Percentiles rank a stretch among this genome's conserved stretches.
These are phyloP conservation scores for Burhinus oedicnemus DNA, from an alignment of 2,113 vertebrate genomes.

Conservation along the genomic window DNA sequence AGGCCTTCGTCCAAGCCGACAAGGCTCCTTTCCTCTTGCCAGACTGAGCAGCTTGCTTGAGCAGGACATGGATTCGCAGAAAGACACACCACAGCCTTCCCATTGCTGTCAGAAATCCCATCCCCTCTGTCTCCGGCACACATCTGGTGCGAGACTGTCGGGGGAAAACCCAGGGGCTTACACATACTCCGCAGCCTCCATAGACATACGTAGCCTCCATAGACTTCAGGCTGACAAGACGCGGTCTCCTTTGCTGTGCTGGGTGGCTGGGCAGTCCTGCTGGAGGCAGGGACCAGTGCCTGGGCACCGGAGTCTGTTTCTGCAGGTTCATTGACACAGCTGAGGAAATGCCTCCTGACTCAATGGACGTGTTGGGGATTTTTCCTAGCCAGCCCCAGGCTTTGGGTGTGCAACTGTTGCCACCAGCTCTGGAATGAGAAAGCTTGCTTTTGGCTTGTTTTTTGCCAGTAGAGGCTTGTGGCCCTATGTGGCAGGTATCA, in stretches of 20 bases:
- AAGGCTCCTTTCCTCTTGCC: not conserved
- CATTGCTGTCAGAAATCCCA: not conserved
- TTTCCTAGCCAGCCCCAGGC: not conserved
- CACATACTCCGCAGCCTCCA: rapidly evolving
- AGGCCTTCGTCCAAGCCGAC: not conserved
- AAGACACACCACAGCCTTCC: not conserved
- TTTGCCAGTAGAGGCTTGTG: not conserved
- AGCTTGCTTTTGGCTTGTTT: not conserved
- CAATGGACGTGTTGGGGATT: no score
- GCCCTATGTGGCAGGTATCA: no score
- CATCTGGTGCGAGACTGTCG: rapidly evolving
- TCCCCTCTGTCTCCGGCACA: no score
- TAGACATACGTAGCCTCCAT: not conserved
- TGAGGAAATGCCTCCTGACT: not conserved
- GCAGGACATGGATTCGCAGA: not conserved
- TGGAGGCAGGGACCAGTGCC: not conserved
- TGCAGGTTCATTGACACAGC: not conserved
- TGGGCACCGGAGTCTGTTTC: not conserved
- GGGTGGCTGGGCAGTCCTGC: not conserved
- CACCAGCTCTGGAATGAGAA: not conserved
- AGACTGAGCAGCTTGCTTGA: not conserved
- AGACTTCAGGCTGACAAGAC: not conserved
- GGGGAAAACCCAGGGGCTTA: not conserved
- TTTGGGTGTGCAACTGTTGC: not conserved
- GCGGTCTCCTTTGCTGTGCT: no score